Base-by-base conservation (phyloP, 2,113 vertebrate genomes). In the Spermophilus dauricus region DNA sequence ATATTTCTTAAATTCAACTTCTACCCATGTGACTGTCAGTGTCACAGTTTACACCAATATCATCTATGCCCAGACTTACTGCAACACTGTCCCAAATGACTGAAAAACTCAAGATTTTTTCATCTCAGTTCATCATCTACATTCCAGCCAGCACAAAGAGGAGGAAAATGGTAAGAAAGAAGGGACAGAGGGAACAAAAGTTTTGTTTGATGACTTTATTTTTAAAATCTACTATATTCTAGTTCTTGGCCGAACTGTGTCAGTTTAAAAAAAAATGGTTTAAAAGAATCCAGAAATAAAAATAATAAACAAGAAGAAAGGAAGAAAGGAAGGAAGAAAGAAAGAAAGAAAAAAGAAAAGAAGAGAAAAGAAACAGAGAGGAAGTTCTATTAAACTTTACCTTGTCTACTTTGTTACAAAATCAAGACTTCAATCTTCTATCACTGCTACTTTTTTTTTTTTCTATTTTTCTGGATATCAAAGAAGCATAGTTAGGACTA, bases 1-100 rank as follows among this genome's bases (percentile, higher is more conserved):
- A 37, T 87, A 89, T 69, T 91, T 91, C 81, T 91, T 63, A 90
- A 75, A 61, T 80, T 86, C 89, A 96, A 63, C n/a, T 91, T 45
- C 76, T 86, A 78, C 10, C 30, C 63, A 45, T 24, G 28, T 48
- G 89, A 94, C 18, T 65, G 16, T 63, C 51, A 82, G 4, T 48
- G 61, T 17, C 53, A 70, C 14, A n/a, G 5, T 76, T 14, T 24
- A 76, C 24, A 16, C n/a, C 18, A n/a, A 9, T 10, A 83, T 13
- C 70, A 17, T n/a, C 26, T 95, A 76, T 30, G 6, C 26, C 53
- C 30, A 73, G 22, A 22, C 53, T 86, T 70, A 86, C 24, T 39
- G 8, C 8, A 80, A 42, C 37, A 93, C 18, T 65, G 48, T 56
- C n/a, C 53, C n/a, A 88, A 90, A 0, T 13, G n/a, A 63, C 28